Conservation (phyloP, 2,113 vertebrate genomes). For the Ondatra zibethicus region DNA sequence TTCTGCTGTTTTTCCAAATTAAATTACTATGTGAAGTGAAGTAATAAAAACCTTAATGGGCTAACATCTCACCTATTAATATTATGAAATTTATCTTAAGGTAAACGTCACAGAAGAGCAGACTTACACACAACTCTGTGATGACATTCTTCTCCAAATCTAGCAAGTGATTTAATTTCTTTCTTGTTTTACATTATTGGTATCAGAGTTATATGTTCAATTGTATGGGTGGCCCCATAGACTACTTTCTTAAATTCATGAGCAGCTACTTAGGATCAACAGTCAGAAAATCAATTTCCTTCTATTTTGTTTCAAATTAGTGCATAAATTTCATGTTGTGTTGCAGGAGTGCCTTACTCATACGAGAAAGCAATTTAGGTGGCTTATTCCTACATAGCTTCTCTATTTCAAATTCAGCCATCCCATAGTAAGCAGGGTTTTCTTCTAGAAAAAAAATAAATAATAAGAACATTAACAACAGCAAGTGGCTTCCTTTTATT, state of each 20-base stretch:
- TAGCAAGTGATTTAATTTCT: conserved; percentile 35
- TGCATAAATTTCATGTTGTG: conserved; percentile 53
- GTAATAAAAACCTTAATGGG: background rate
- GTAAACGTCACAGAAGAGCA: background rate
- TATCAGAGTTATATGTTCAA: conserved; percentile 52
- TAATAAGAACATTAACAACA: background rate
- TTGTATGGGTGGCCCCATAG: background rate
- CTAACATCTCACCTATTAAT: background rate
- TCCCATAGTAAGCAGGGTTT: conserved; percentile 16
- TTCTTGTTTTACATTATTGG: conserved; percentile 34
- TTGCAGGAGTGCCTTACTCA: background rate
- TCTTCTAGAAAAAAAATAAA: conserved; percentile 7
- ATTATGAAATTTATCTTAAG: background rate
- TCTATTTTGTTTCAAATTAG: conserved; percentile 60
- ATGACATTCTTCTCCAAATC: background rate
- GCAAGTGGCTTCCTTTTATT: conserved; percentile 2
- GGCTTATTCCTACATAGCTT: background rate
- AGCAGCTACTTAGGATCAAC: background rate
- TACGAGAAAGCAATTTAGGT: conserved; percentile 39
- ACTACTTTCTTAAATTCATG: conserved; percentile 55
- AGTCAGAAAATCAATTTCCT: conserved; percentile 54
- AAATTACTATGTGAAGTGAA: background rate
- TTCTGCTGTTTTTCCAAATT: background rate
- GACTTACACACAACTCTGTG: background rate
- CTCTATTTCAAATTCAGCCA: background rate